Evolutionary conservation across 2,888 invertebrate species (phyloP).

Genomic region (Drosophila testacea): DNA sequence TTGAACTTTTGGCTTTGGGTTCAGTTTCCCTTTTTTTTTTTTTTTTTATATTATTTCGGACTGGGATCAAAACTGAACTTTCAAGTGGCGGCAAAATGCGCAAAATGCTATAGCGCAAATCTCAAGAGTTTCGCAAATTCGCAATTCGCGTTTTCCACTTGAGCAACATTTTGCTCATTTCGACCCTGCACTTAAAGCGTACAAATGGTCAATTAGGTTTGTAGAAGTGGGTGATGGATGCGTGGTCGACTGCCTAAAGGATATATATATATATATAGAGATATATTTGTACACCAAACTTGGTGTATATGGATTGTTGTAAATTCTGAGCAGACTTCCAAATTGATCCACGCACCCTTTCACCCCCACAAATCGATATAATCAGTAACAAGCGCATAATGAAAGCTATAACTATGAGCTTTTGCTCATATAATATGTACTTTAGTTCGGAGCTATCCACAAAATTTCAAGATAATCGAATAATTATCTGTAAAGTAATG

Average conservation of each 20-base stretch:
- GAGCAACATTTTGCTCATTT: slow-evolving; percentile 26
- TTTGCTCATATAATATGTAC: too few species aligned
- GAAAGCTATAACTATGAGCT: too few species aligned
- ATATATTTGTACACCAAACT: not conserved
- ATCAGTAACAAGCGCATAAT: too few species aligned
- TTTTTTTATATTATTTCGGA: not conserved
- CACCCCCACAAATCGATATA: too few species aligned
- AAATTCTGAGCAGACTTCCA: not conserved
- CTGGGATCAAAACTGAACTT: slow-evolving; percentile 41
- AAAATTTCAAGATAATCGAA: not conserved
- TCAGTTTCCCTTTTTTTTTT: not conserved
- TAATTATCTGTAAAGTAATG: not conserved
- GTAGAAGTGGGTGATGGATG: not conserved
- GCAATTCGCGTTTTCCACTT: slow-evolving; percentile 44
- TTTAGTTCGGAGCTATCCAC: too few species aligned
- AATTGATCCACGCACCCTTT: too few species aligned
- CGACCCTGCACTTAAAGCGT: not conserved
- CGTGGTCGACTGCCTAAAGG: too few species aligned
- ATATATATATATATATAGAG: too few species aligned
- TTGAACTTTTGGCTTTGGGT: slow-evolving; percentile 1
- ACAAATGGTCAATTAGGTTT: not conserved
- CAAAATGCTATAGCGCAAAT: slow-evolving; percentile 58
- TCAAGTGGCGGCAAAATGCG: slow-evolving; percentile 70
- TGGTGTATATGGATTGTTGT: not conserved
- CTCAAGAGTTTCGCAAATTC: slow-evolving; percentile 21